A percentile compares a stretch with the other conserved stretches of the same genome.
phyloP scores from a whole-genome alignment of 1,140 invertebrate species.

The Phymastichus coffea region DNA sequence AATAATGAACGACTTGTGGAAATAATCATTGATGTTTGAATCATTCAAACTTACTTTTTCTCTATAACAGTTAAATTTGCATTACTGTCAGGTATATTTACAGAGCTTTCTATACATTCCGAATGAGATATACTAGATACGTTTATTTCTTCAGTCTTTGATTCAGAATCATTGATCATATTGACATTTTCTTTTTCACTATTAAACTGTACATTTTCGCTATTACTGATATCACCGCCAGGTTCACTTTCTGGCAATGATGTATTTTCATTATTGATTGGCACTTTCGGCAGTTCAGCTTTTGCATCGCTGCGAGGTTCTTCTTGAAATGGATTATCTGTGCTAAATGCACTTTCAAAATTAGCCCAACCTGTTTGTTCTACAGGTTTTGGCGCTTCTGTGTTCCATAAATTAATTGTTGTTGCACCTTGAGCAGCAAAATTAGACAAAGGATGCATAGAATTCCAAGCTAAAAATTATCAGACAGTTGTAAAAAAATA shows the following conservation, averaged over 20 bases:
- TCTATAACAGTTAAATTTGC: conserved; percentile 31
- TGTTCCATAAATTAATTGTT: conserved; percentile 46
- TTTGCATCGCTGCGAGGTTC: conserved; percentile 22
- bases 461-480: conserved; percentile 41
- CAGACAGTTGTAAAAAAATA: not conserved
- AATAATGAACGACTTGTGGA: not conserved
- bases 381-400: conserved; percentile 33
- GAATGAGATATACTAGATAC: not conserved
- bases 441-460: conserved; percentile 32
- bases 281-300: conserved; percentile 3
- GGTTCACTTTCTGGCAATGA: not conserved
- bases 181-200: not conserved
- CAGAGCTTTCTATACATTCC: conserved; percentile 27
- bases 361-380: conserved; percentile 50
- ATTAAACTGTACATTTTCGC: not conserved
- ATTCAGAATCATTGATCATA: not conserved
- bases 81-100: conserved; percentile 33
- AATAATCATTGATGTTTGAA: not conserved
- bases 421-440: conserved; percentile 27
- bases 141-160: conserved; percentile 10
- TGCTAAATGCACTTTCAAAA: conserved; percentile 44
- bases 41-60: conserved; percentile 30
- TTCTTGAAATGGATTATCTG: conserved; percentile 26
- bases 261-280: conserved; percentile 19
- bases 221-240: conserved; percentile 3